A percentile compares a stretch with the other conserved stretches of the same genome.
Conservation (phyloP, 2,888 invertebrate species). For the Pristionchus mayeri region DNA sequence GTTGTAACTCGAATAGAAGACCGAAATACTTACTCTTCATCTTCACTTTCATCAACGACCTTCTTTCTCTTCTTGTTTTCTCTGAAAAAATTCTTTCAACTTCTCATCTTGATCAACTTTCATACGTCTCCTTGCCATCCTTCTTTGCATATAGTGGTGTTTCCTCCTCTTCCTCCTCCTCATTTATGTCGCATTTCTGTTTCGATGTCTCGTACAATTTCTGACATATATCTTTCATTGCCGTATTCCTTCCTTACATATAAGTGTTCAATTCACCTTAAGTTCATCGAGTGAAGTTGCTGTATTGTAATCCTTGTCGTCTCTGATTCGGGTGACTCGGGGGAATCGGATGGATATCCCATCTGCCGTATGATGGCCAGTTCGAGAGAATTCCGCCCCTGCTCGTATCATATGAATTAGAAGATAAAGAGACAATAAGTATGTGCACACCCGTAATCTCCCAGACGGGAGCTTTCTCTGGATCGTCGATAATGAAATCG, state of each 20-base stretch:
- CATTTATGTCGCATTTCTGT: conserved; percentile 74
- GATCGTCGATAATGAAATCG: conserved; percentile 89
- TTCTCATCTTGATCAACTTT: background rate
- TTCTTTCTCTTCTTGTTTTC: conserved; percentile 27
- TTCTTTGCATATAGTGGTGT: conserved; percentile 51
- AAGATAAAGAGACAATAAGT: background rate
- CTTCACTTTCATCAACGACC: background rate
- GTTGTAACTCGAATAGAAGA: background rate
- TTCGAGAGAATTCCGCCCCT: conserved; percentile 82
- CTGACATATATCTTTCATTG: conserved; percentile 62
- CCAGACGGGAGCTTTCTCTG: conserved; percentile 91
- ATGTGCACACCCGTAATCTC: conserved; percentile 85
- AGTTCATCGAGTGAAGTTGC: conserved; percentile 88
- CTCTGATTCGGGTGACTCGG: conserved; percentile 84
- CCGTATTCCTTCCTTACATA: background rate
- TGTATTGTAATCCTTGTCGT: conserved; percentile 88
- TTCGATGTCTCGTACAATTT: conserved; percentile 76
- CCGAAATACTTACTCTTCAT: background rate
- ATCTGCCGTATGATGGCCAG: conserved; percentile 88
- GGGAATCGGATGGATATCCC: conserved; percentile 94
- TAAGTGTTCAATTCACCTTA: conserved; percentile 79
- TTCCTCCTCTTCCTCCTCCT: conserved; percentile 60
- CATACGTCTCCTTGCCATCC: conserved; percentile 51
- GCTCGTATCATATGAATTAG: too few relatives aligned
- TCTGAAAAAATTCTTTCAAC: background rate